Evolutionary conservation across 1,140 invertebrate species (phyloP).

Genomic region (Apolygus lucorum): DNA sequence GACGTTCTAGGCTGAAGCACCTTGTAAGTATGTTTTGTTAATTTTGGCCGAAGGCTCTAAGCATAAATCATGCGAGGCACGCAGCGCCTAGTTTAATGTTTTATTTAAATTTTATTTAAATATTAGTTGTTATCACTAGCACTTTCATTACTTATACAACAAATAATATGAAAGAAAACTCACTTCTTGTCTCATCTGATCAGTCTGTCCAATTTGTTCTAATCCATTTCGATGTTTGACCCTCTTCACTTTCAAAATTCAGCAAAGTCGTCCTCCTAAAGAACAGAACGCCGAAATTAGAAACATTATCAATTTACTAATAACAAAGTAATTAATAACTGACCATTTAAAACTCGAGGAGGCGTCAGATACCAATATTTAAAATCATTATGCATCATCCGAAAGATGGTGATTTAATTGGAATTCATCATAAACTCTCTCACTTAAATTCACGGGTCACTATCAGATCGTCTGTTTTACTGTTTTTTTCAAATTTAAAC

Average conservation of each 20-base stretch:
- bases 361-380: neutral
- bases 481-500: neutral
- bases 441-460: neutral
- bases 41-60: no score
- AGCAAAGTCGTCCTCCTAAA: neutral
- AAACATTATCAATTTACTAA: neutral
- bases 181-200: no score
- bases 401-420: neutral
- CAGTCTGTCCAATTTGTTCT: neutral
- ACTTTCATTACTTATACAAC: no score
- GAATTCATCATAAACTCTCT: neutral
- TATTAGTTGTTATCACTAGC: no score
- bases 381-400: neutral
- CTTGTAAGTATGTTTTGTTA: no score
- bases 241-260: neutral
- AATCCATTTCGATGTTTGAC: neutral
- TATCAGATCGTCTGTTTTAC: neutral
- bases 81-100: no score
- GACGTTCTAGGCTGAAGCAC: no score
- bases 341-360: neutral
- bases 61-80: no score
- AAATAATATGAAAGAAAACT: no score
- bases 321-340: neutral
- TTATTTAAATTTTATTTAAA: no score
- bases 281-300: neutral